Conservation (phyloP, 2,888 invertebrate species). For the Phaedon cochleariae region DNA sequence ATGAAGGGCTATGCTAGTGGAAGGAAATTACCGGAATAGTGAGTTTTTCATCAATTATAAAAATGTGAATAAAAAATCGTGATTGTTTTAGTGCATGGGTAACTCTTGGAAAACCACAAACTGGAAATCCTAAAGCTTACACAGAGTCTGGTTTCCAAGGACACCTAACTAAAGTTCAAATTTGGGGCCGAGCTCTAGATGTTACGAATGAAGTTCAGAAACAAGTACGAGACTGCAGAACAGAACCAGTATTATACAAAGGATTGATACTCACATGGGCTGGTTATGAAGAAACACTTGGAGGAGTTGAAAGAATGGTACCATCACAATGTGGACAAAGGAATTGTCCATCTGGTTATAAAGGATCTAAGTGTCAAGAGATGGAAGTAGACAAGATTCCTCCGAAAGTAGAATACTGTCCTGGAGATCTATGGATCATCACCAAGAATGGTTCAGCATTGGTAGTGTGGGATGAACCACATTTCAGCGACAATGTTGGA, state of each 20-base stretch:
- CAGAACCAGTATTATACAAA: constrained; percentile 88
- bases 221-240: constrained; percentile 91
- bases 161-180: constrained; percentile 90
- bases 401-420: constrained; percentile 89
- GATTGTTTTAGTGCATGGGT: constrained; percentile 87
- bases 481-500: constrained; percentile 89
- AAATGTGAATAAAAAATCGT: not conserved
- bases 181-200: constrained; percentile 92
- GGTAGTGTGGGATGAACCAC: constrained; percentile 92
- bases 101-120: constrained; percentile 88
- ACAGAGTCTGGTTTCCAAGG: constrained; percentile 95
- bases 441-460: constrained; percentile 90
- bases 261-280: constrained; percentile 91
- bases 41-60: constrained; percentile 61
- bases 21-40: constrained; percentile 83
- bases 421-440: constrained; percentile 93
- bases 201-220: constrained; percentile 92
- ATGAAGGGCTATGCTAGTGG: constrained; percentile 89
- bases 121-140: constrained; percentile 81
- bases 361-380: constrained; percentile 85
- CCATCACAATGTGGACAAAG: constrained; percentile 92
- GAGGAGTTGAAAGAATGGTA: constrained; percentile 90
- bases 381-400: constrained; percentile 69
- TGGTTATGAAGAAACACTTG: constrained; percentile 87
- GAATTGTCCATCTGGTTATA: constrained; percentile 87